Conservation (phyloP, 2,888 invertebrate genomes). For the Furcula furcula region DNA sequence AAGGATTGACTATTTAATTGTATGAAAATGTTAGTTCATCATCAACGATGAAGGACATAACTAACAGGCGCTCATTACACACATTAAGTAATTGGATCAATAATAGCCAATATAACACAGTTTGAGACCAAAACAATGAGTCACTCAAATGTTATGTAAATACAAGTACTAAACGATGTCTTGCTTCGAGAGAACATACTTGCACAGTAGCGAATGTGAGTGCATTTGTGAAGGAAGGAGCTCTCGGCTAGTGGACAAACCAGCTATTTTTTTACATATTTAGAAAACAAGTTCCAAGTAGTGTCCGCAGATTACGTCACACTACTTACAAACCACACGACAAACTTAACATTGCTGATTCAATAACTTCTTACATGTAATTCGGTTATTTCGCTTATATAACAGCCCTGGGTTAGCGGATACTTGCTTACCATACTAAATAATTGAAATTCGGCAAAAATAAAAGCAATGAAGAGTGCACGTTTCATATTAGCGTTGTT, state of each 20-base stretch:
- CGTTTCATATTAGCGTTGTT: constrained; percentile 26
- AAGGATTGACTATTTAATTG: too few relatives aligned
- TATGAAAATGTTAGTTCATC: too few relatives aligned
- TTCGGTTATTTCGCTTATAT: constrained; percentile 40
- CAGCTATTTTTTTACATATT: constrained; percentile 26
- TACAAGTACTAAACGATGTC: constrained; percentile 13
- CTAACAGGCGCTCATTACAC: background rate
- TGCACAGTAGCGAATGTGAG: constrained; percentile 14
- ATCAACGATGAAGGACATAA: too few relatives aligned
- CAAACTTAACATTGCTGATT: constrained; percentile 23
- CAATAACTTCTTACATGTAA: constrained; percentile 19
- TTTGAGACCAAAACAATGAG: constrained; percentile 16
- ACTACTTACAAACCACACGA: constrained; percentile 26
- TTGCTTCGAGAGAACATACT: constrained; percentile 16
- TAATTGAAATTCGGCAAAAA: constrained; percentile 36
- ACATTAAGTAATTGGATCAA: background rate
- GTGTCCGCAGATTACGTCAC: constrained; percentile 33
- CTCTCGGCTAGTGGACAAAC: constrained; percentile 22
- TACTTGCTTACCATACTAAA: constrained; percentile 34
- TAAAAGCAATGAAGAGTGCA: constrained; percentile 19
- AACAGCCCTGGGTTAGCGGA: constrained; percentile 29
- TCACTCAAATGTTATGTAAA: constrained; percentile 11
- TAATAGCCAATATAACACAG: background rate
- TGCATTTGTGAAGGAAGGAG: constrained; percentile 11
- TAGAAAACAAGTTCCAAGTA: constrained; percentile 28